Conservation (phyloP, 2,113 vertebrate genomes). For the Colius striatus region DNA sequence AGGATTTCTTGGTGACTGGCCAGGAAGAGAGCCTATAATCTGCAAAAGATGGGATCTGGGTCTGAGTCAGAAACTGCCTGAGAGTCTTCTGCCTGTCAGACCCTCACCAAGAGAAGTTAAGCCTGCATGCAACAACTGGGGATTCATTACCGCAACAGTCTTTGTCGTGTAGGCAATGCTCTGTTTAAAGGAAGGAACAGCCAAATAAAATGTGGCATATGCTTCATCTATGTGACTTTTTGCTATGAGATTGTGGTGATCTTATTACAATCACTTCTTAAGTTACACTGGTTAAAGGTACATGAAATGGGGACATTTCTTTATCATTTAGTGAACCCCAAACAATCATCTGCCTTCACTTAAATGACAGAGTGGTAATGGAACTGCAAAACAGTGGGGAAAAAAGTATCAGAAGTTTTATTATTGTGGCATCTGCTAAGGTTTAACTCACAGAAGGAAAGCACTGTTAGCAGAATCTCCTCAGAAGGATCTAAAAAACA, state of each 20-base stretch:
- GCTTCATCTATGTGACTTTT: fast-evolving
- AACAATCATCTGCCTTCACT: background rate
- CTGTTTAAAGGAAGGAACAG: background rate
- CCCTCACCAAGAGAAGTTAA: background rate
- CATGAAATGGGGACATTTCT: background rate
- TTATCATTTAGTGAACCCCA: background rate
- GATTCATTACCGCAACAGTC: background rate
- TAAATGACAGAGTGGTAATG: background rate
- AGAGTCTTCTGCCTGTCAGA: conserved; percentile 44
- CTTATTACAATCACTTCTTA: background rate
- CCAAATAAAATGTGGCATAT: background rate
- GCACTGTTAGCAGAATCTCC: background rate
- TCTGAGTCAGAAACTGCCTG: conserved; percentile 41
- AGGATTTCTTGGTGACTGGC: conserved; percentile 58
- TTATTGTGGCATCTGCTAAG: background rate
- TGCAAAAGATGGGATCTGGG: conserved; percentile 56
- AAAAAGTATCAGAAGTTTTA: background rate
- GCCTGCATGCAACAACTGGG: background rate
- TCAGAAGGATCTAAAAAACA: background rate
- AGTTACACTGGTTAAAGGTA: background rate
- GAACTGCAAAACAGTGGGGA: background rate
- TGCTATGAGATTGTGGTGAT: background rate
- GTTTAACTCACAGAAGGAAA: background rate
- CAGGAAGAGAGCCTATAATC: conserved; percentile 61
- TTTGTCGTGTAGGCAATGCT: background rate